Evolutionary conservation across 2,888 invertebrate species (phyloP).

Genomic region (Marasmarcha lunaedactyla): DNA sequence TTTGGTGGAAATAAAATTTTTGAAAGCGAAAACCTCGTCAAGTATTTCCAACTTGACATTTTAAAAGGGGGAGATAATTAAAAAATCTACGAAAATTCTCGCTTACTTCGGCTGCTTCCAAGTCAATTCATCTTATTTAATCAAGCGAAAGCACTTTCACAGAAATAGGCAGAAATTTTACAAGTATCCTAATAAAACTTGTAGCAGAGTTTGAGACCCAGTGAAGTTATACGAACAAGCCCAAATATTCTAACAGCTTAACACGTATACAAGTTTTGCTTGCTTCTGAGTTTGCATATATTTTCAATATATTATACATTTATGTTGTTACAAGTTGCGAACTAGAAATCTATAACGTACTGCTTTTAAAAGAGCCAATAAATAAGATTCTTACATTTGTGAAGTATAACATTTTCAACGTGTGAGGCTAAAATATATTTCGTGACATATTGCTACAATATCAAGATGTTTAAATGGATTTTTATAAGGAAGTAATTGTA

Average conservation of each 20-base stretch:
- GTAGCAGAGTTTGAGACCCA: constrained; percentile 40
- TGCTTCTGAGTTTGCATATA: constrained; percentile 1
- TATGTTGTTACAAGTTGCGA: too few relatives aligned
- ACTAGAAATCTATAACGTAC: too few relatives aligned
- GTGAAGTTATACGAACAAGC: constrained; percentile 26
- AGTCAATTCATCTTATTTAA: constrained; percentile 67
- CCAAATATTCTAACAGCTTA: constrained; percentile 54
- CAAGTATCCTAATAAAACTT: constrained; percentile 70
- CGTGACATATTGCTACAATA: too few relatives aligned
- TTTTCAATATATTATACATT: background rate
- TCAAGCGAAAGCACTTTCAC: constrained; percentile 57
- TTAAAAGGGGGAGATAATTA: constrained; percentile 21
- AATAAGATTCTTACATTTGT: too few relatives aligned
- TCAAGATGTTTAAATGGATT: too few relatives aligned
- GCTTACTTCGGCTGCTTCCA: constrained; percentile 20
- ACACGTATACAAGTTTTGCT: constrained; percentile 25
- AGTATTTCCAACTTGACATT: constrained; percentile 15
- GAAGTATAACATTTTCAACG: too few relatives aligned
- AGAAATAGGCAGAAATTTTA: constrained; percentile 61
- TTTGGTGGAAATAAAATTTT: too few relatives aligned
- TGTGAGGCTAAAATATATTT: too few relatives aligned
- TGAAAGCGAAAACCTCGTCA: constrained; percentile 20
- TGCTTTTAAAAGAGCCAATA: too few relatives aligned
- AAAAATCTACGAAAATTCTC: constrained; percentile 26
- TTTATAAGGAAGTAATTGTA: too few relatives aligned